Percentiles rank a stretch among this genome's conserved stretches.
These are phyloP conservation scores for Loxodonta africana DNA, from an alignment of 2,113 vertebrate genomes.

Conservation along the genomic window DNA sequence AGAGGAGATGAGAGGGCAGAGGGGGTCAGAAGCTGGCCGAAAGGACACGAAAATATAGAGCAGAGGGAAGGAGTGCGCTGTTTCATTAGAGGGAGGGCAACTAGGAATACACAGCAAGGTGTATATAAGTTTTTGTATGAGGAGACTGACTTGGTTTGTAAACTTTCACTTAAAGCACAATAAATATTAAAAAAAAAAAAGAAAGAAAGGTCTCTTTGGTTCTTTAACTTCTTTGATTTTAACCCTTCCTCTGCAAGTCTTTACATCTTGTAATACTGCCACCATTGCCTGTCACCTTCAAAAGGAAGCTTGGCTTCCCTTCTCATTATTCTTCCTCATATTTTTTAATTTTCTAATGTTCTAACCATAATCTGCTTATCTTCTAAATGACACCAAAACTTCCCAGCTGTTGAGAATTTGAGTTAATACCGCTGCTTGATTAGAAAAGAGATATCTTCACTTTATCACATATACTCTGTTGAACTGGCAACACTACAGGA, in stretches of 20 bases:
- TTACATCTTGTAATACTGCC: background rate
- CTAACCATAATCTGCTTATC: slow-evolving; percentile 38
- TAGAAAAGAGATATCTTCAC: background rate
- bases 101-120: too few relatives aligned
- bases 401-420: slow-evolving; percentile 19
- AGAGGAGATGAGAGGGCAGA: too few relatives aligned
- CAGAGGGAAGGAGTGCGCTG: too few relatives aligned
- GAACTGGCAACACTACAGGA: background rate
- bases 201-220: background rate
- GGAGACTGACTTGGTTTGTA: too few relatives aligned
- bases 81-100: too few relatives aligned
- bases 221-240: slow-evolving; percentile 25
- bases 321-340: slow-evolving; percentile 37
- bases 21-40: too few relatives aligned
- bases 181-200: too few relatives aligned
- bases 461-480: background rate
- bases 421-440: slow-evolving; percentile 15
- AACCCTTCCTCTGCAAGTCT: background rate
- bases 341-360: slow-evolving; percentile 34
- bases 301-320: slow-evolving; percentile 1
- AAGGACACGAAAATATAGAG: too few relatives aligned
- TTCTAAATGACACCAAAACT: slow-evolving; percentile 60
- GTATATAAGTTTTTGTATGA: too few relatives aligned
- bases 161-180: too few relatives aligned
- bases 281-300: background rate